phyloP scores from a whole-genome alignment of 2,797 vertebrate species.

The Balearica regulorum region DNA sequence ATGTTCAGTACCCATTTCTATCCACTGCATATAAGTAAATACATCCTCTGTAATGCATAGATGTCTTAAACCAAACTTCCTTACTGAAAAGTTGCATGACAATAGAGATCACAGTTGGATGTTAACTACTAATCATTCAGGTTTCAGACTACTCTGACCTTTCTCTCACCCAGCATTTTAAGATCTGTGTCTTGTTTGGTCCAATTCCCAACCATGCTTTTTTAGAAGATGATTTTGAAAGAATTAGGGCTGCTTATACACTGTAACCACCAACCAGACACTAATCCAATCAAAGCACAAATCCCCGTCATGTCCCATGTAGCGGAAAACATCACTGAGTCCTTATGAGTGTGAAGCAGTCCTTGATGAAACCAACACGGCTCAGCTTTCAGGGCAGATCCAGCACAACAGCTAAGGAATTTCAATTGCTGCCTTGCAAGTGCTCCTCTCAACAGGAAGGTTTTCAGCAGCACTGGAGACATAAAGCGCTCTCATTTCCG shows the following conservation, averaged over 20 bases:
- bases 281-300: not conserved
- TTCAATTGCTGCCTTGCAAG: not conserved
- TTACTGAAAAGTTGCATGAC: not conserved
- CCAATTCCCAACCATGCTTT: not conserved
- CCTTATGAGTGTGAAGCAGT: not conserved
- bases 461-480: not conserved
- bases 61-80: not conserved
- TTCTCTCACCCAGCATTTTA: not conserved
- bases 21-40: not conserved
- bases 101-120: not conserved
- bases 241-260: not conserved
- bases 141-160: not conserved
- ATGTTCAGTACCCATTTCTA: not conserved
- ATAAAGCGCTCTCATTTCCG: not conserved
- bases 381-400: not conserved
- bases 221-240: not conserved
- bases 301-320: not conserved
- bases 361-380: not conserved
- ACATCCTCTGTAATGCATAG: accelerated
- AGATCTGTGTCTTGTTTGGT: not conserved
- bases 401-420: not conserved
- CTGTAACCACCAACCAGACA: not conserved
- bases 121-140: not conserved
- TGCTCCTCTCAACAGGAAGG: accelerated
- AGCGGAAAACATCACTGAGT: not conserved